A percentile compares a stretch with the other conserved stretches of the same genome.
Conservation (phyloP, 2,888 invertebrate species). For the Sicus ferrugineus region DNA sequence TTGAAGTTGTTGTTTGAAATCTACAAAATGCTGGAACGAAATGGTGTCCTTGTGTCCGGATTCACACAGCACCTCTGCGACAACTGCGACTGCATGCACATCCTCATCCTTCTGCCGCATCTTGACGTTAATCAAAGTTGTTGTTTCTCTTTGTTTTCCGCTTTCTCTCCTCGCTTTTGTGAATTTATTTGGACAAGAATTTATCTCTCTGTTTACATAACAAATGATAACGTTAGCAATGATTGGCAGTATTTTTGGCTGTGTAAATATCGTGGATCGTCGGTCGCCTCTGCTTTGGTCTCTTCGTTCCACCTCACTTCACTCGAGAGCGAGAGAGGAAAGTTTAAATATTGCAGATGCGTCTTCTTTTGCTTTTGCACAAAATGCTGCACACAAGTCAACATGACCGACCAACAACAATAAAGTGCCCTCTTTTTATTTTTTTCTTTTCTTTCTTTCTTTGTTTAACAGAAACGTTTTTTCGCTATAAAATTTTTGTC, state of each 20-base stretch:
- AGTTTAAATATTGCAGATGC: too few species aligned
- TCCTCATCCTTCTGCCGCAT: too few species aligned
- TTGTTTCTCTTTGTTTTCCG: neutral
- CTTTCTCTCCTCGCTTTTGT: neutral
- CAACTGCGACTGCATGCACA: too few species aligned
- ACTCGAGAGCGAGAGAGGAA: too few species aligned
- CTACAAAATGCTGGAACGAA: too few species aligned
- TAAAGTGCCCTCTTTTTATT: neutral
- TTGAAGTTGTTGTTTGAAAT: neutral
- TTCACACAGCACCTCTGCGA: too few species aligned
- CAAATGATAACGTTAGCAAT: conserved; percentile 9
- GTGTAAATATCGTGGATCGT: neutral
- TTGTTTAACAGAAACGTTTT: neutral
- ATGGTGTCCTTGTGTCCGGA: too few species aligned
- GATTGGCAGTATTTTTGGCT: neutral
- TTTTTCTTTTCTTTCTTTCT: neutral
- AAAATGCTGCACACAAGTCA: neutral
- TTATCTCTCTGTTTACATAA: neutral
- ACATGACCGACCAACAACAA: too few species aligned
- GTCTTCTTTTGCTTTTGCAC: neutral
- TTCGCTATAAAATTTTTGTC: neutral
- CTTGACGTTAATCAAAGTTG: neutral
- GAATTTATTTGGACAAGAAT: neutral
- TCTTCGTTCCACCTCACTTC: too few species aligned
- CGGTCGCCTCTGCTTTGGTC: neutral